Conservation (phyloP, 2,797 vertebrate genomes). For the Adelosebastes latens region DNA sequence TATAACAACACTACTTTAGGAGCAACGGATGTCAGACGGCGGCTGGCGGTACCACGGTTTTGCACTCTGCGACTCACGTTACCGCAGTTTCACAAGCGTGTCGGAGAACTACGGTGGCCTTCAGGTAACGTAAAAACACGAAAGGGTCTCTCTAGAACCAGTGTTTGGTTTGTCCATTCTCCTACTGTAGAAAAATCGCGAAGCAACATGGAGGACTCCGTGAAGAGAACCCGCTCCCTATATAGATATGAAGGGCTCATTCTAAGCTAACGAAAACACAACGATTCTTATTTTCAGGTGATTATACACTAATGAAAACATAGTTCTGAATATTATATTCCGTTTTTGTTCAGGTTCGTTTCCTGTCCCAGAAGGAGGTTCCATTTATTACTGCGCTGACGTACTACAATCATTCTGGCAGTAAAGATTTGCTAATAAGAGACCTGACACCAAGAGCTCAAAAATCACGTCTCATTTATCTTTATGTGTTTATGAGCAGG, state of each 20-base stretch:
- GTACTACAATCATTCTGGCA: not conserved
- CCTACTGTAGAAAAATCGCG: too few relatives aligned
- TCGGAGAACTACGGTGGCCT: not conserved
- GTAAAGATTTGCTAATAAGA: not conserved
- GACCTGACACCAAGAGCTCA: not conserved
- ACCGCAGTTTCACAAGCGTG: not conserved
- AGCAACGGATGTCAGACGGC: not conserved
- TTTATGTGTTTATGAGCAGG: not conserved
- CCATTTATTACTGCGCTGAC: not conserved
- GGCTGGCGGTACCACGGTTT: not conserved
- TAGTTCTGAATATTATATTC: not conserved
- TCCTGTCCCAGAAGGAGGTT: not conserved
- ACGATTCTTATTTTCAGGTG: not conserved
- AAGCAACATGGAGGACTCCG: not conserved
- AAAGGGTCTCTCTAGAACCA: too few relatives aligned
- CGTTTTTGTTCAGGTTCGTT: not conserved
- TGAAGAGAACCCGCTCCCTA: not conserved
- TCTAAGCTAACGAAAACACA: not conserved
- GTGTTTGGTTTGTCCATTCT: too few relatives aligned
- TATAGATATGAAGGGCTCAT: not conserved
- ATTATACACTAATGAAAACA: not conserved
- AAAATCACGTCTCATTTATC: not conserved
- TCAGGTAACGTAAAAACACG: not conserved
- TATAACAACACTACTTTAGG: not conserved
- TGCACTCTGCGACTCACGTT: not conserved